A percentile compares a stretch with the other conserved stretches of the same genome.
Conservation (phyloP, 2,113 vertebrate species). For the Cyanoliseus patagonus region DNA sequence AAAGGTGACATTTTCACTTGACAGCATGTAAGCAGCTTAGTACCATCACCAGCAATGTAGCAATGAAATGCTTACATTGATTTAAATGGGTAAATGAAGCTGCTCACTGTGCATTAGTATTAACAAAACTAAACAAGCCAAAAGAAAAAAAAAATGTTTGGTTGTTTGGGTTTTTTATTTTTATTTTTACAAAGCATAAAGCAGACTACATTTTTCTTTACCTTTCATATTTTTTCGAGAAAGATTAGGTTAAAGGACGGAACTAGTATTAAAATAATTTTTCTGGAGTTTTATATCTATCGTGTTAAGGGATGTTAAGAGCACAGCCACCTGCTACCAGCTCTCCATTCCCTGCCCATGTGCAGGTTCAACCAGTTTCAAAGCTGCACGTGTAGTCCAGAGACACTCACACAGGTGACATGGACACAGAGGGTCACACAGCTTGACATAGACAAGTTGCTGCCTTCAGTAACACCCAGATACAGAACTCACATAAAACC, state of each 20-base stretch:
- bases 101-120: not conserved
- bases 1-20: not conserved
- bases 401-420: not conserved
- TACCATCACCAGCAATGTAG: not conserved
- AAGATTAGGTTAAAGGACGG: not conserved
- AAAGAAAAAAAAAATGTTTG: not conserved
- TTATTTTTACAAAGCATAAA: not conserved
- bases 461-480: not conserved
- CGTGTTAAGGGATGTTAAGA: not conserved
- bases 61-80: not conserved
- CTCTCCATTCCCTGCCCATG: rapidly evolving
- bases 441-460: rapidly evolving
- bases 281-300: rapidly evolving
- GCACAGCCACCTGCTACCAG: rapidly evolving
- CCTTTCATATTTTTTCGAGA: not conserved
- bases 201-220: not conserved
- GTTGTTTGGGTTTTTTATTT: not conserved
- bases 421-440: not conserved
- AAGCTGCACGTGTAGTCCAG: rapidly evolving
- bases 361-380: not conserved
- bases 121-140: not conserved
- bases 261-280: not conserved
- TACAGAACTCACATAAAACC: not conserved
- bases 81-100: not conserved
- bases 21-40: not conserved